These are phyloP conservation scores for Micromys minutus DNA, from an alignment of 2,113 vertebrate species.

Conservation along the genomic window DNA sequence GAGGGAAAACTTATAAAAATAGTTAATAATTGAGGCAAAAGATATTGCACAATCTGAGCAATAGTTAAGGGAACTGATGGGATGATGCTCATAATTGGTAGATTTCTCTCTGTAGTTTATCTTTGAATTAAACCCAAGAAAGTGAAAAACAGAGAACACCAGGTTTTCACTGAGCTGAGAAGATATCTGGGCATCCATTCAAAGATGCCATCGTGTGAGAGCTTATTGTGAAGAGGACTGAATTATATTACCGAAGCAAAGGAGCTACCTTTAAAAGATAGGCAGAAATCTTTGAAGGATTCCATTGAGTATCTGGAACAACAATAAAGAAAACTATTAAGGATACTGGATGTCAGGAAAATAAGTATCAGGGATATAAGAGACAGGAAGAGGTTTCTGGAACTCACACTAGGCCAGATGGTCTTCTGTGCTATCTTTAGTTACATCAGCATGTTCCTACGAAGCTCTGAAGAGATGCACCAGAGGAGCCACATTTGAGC, in stretches of 20 bases:
- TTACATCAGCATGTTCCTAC: not conserved
- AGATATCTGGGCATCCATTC: not conserved
- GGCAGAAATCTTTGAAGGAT: not conserved
- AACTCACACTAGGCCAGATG: not conserved
- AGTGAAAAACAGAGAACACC: accelerated
- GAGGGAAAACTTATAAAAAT: not conserved
- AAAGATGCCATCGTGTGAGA: accelerated
- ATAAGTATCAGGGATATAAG: not conserved
- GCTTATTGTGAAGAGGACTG: not conserved
- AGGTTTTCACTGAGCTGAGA: not conserved
- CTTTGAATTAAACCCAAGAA: not conserved
- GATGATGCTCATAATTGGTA: not conserved
- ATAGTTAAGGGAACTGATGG: not conserved
- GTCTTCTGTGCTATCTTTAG: not conserved
- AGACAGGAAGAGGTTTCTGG: not conserved
- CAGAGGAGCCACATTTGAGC: accelerated
- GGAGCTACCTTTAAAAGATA: not conserved
- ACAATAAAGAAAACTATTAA: not conserved
- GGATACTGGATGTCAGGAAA: not conserved
- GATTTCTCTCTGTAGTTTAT: not conserved
- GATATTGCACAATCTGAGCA: not conserved
- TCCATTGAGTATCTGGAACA: not conserved
- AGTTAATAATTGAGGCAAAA: not conserved
- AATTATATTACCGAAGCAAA: not conserved
- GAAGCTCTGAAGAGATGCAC: not conserved